These are phyloP conservation scores for Eptesicus fuscus DNA, from an alignment of 2,113 vertebrate genomes.

Conservation along the genomic window DNA sequence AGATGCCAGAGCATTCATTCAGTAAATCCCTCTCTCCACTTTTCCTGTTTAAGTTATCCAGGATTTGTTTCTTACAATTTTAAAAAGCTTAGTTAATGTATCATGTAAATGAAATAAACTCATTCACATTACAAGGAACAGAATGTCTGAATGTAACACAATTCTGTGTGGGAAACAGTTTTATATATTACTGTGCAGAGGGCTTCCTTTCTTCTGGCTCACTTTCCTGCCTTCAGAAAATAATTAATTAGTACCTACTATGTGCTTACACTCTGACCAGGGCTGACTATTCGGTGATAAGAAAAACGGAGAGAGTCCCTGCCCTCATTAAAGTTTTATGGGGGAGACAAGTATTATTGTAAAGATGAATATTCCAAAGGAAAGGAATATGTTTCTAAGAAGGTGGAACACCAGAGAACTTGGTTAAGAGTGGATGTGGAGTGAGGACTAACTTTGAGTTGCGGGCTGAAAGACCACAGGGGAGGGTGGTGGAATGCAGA, in stretches of 20 bases:
- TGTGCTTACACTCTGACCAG: background rate
- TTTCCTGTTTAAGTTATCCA: background rate
- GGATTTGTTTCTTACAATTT: background rate
- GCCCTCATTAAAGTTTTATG: background rate
- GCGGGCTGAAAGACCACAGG: background rate
- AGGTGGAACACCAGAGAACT: background rate
- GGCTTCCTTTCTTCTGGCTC: background rate
- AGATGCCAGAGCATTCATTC: background rate
- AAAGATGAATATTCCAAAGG: background rate
- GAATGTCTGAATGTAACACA: background rate
- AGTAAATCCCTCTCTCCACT: background rate
- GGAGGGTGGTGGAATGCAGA: background rate
- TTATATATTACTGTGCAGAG: background rate
- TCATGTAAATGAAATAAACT: background rate
- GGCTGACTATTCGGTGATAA: background rate
- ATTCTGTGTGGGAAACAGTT: background rate
- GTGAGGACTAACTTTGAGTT: background rate
- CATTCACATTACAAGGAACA: background rate
- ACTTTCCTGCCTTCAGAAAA: background rate
- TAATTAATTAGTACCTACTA: background rate
- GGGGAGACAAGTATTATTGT: background rate
- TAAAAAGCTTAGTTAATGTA: background rate
- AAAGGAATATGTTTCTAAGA: background rate
- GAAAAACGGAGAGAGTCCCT: background rate
- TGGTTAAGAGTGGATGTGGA: background rate